Conservation (phyloP, 2,797 vertebrate genomes). For the Bradypodion pumilum region DNA sequence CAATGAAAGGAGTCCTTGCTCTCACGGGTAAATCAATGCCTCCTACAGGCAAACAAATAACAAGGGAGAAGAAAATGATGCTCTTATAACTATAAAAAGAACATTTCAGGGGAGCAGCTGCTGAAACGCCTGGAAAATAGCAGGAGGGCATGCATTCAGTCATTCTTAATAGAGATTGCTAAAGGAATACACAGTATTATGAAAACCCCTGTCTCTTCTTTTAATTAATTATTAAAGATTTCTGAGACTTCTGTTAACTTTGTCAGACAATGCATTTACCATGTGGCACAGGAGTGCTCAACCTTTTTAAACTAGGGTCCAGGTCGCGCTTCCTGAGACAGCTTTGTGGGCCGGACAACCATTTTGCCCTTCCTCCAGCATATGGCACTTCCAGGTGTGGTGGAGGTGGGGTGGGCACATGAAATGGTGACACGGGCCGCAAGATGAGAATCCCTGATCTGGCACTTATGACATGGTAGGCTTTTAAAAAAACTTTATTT, state of each 20-base stretch:
- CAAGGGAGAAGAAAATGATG: conserved; percentile 58
- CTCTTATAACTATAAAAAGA: conserved; percentile 67
- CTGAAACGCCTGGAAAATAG: conserved; percentile 66
- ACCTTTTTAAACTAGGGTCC: too few species aligned
- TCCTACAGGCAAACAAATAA: conserved; percentile 64
- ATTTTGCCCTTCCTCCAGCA: too few species aligned
- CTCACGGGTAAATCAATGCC: conserved; percentile 77
- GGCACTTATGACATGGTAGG: conserved; percentile 69
- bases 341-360: too few species aligned
- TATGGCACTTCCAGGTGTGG: too few species aligned
- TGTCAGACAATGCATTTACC: conserved; percentile 74
- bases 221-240: conserved; percentile 75
- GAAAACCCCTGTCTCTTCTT: conserved; percentile 72
- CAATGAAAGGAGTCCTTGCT: conserved; percentile 70
- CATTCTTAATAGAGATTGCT: conserved; percentile 77
- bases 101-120: conserved; percentile 48
- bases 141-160: conserved; percentile 65
- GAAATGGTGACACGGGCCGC: too few species aligned
- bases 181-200: conserved; percentile 74
- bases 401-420: too few species aligned
- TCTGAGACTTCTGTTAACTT: conserved; percentile 74
- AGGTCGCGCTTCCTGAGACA: too few species aligned
- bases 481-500: conserved; percentile 76
- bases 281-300: too few species aligned
- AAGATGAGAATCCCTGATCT: too few species aligned